A percentile compares a stretch with the other conserved stretches of the same genome.
Evolutionary conservation across 2,113 vertebrate genomes (phyloP).

Genomic region (Lucifuga dentata): DNA sequence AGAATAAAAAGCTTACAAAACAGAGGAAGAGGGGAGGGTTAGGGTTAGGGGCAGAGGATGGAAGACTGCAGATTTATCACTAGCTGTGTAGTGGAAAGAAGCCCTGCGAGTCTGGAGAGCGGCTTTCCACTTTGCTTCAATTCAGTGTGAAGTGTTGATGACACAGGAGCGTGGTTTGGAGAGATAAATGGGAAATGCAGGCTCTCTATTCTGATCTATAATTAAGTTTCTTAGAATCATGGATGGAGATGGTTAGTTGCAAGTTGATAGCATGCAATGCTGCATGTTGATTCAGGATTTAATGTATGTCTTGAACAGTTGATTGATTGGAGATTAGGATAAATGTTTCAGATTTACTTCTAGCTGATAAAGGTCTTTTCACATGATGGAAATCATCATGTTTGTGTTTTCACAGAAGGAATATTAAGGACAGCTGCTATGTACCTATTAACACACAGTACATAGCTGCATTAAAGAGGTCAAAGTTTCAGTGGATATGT

Average conservation of each 20-base stretch:
- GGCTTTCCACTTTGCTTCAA: conserved; percentile 68
- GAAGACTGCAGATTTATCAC: conserved; percentile 62
- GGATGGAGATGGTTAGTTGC: background rate
- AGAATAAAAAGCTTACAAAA: conserved; percentile 27
- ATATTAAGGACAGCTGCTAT: conserved; percentile 32
- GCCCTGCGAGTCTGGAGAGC: conserved; percentile 52
- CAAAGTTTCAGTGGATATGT: conserved; percentile 43
- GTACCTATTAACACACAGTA: background rate
- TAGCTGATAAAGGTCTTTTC: background rate
- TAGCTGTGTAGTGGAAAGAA: conserved; percentile 58
- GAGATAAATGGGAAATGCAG: conserved; percentile 62
- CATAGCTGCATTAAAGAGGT: background rate
- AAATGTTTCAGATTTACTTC: conserved; percentile 11
- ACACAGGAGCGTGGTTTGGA: conserved; percentile 42
- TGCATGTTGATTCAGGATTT: conserved; percentile 12
- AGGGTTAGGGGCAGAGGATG: conserved; percentile 15
- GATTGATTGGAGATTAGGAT: too few species aligned
- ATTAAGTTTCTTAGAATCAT: conserved; percentile 32
- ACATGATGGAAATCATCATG: background rate
- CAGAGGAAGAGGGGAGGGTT: conserved; percentile 16
- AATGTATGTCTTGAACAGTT: conserved; percentile 17
- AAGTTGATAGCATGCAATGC: conserved; percentile 3
- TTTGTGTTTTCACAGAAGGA: conserved; percentile 12
- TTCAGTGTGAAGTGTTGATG: conserved; percentile 71
- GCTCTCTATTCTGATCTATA: conserved; percentile 31